Evolutionary conservation across 2,797 vertebrate genomes (phyloP).

Genomic region (Channallabes apus): DNA sequence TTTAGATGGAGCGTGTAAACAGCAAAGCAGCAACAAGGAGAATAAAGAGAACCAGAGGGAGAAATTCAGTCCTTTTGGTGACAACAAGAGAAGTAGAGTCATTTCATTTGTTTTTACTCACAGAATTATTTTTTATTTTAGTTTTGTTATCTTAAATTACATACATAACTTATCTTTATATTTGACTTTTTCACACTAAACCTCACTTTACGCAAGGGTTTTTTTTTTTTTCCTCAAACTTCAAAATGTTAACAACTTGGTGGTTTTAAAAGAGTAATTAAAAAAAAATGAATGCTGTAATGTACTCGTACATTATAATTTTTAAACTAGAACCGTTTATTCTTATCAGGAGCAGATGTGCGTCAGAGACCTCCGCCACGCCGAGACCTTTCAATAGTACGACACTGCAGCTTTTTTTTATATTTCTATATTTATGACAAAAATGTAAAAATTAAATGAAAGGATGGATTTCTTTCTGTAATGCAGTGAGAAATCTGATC

Average conservation of each 20-base stretch:
- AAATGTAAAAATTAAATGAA: neutral
- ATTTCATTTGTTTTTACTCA: neutral
- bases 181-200: neutral
- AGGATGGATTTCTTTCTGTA: neutral
- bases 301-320: too few relatives aligned
- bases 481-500: neutral
- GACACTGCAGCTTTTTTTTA: slow-evolving; percentile 48
- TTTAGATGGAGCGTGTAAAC: slow-evolving; percentile 83
- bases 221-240: neutral
- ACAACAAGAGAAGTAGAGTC: slow-evolving; percentile 66
- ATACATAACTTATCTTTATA: too few relatives aligned
- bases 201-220: neutral
- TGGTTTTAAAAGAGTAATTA: too few relatives aligned
- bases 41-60: slow-evolving; percentile 81
- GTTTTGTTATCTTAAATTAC: neutral
- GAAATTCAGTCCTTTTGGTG: slow-evolving; percentile 70
- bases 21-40: slow-evolving; percentile 73
- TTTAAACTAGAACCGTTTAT: neutral
- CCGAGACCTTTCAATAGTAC: slow-evolving; percentile 96
- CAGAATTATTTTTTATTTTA: neutral
- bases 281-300: too few relatives aligned
- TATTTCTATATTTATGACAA: neutral
- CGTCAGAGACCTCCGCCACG: slow-evolving; percentile 95
- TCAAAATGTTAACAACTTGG: too few relatives aligned
- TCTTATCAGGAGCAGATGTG: slow-evolving; percentile 81